Evolutionary conservation across 1,140 invertebrate genomes (phyloP).

Genomic region (Paramacrobiotus metropolitanus): DNA sequence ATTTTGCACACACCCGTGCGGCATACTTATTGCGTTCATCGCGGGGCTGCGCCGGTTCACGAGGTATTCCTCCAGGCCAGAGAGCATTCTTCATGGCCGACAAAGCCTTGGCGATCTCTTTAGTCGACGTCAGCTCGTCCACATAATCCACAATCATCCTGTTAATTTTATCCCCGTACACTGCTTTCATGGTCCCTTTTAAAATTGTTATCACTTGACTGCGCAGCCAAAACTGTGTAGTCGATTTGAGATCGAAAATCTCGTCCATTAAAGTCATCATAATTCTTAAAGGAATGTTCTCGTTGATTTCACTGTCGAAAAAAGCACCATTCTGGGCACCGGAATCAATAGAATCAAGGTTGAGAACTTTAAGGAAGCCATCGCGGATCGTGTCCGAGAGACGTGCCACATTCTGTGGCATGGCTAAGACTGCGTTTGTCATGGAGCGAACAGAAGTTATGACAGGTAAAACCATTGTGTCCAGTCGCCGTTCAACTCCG

Average conservation of each 20-base stretch:
- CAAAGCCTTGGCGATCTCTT: slow-evolving; percentile 67
- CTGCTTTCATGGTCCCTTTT: slow-evolving; percentile 42
- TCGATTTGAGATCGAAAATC: slow-evolving; percentile 62
- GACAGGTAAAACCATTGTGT: background rate
- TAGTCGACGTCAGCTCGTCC: slow-evolving; percentile 59
- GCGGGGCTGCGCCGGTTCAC: slow-evolving; percentile 34
- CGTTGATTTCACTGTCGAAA: slow-evolving; percentile 20
- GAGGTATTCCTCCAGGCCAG: slow-evolving; percentile 47
- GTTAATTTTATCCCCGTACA: slow-evolving; percentile 53
- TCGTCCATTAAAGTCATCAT: slow-evolving; percentile 66
- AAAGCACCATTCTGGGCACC: background rate
- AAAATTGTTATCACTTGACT: slow-evolving; percentile 51
- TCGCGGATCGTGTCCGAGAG: background rate
- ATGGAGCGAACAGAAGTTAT: background rate
- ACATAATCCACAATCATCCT: slow-evolving; percentile 72
- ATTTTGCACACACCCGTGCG: slow-evolving; percentile 58
- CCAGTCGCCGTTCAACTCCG: background rate
- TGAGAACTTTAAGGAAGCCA: background rate
- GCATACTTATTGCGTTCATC: slow-evolving; percentile 46
- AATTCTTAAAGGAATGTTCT: slow-evolving; percentile 65
- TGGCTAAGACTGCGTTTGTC: background rate
- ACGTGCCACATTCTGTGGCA: background rate
- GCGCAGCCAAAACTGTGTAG: slow-evolving; percentile 57
- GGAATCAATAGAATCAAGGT: background rate
- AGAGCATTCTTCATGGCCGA: slow-evolving; percentile 59